Conservation (phyloP, 2,888 invertebrate species). For the Thalpophila matura region DNA sequence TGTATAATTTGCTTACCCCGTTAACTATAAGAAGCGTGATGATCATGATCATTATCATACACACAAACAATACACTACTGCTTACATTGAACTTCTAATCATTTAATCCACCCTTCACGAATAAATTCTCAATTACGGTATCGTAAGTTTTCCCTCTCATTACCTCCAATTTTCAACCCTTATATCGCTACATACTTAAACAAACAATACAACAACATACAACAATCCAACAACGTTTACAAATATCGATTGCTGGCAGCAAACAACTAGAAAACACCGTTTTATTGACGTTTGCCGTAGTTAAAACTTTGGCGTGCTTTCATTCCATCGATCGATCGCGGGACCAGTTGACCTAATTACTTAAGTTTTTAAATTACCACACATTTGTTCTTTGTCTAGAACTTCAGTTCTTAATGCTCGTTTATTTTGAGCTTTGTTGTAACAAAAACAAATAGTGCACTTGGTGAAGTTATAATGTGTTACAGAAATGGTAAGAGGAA, state of each 20-base stretch:
- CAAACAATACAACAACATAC: conserved; percentile 37
- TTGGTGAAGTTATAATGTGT: conserved; percentile 37
- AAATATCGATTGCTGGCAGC: conserved; percentile 76
- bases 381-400: conserved; percentile 65
- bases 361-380: conserved; percentile 81
- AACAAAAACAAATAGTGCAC: conserved; percentile 51
- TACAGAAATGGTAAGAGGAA: conserved; percentile 15
- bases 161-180: not conserved
- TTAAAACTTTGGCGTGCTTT: conserved; percentile 76
- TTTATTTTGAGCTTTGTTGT: conserved; percentile 38
- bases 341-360: conserved; percentile 86
- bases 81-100: too few species aligned
- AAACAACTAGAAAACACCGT: conserved; percentile 75
- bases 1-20: not conserved
- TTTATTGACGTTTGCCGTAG: conserved; percentile 79
- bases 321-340: conserved; percentile 75
- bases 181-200: conserved; percentile 11
- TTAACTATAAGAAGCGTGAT: not conserved
- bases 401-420: conserved; percentile 52
- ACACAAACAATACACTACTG: not conserved
- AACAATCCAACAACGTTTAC: conserved; percentile 59
- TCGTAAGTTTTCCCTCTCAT: not conserved
- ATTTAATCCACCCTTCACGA: not conserved
- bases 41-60: too few species aligned
- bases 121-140: not conserved